phyloP scores from a whole-genome alignment of 2,113 vertebrate species.

The Mormyrus iriodes region DNA sequence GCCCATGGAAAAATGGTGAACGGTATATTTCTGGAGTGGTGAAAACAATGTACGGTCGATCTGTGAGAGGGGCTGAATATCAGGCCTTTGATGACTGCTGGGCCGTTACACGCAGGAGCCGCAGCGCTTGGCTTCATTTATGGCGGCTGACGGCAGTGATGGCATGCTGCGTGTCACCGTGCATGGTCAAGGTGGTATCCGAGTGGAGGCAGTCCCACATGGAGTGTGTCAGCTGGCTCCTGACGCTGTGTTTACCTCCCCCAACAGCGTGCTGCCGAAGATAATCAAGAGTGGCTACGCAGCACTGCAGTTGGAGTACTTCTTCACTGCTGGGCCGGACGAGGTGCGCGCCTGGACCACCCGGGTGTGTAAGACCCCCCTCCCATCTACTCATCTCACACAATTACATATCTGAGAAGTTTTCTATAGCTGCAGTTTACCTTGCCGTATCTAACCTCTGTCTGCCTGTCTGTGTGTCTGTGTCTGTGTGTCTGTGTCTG shows the following conservation, averaged over 20 bases:
- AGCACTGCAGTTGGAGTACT: slow-evolving; percentile 95
- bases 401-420: slow-evolving; percentile 37
- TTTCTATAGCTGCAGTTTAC: slow-evolving; percentile 92
- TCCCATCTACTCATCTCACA: slow-evolving; percentile 51
- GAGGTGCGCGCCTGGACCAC: slow-evolving; percentile 98
- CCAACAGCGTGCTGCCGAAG: slow-evolving; percentile 84
- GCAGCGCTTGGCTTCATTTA: neutral
- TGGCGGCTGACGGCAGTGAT: too few species aligned
- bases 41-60: slow-evolving; percentile 6
- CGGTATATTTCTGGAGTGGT: neutral
- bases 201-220: neutral
- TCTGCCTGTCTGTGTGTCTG: neutral
- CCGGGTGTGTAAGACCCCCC: slow-evolving; percentile 74
- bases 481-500: slow-evolving; percentile 71
- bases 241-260: neutral
- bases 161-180: neutral
- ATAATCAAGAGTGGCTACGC: slow-evolving; percentile 97
- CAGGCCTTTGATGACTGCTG: neutral
- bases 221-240: neutral
- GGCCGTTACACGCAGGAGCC: neutral
- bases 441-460: too few species aligned
- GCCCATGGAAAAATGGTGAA: neutral
- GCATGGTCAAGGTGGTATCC: neutral
- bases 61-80: neutral
- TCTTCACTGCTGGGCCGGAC: slow-evolving; percentile 97